Evolutionary conservation across 2,113 vertebrate species (phyloP).

Genomic region (Heteronetta atricapilla): DNA sequence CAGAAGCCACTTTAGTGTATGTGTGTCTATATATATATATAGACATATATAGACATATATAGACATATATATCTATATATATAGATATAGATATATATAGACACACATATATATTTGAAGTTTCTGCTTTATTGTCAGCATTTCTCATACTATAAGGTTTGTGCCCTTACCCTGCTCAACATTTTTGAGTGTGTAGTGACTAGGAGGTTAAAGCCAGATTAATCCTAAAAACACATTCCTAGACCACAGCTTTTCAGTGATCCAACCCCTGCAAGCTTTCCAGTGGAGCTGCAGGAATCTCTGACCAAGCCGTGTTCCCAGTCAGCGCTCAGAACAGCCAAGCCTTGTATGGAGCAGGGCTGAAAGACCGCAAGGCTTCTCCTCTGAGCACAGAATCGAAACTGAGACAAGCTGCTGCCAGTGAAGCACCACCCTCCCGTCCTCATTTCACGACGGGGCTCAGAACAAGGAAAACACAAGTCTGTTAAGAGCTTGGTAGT

Average conservation of each 20-base stretch:
- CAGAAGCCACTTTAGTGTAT: not conserved
- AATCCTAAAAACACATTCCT: not conserved
- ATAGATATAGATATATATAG: too few relatives aligned
- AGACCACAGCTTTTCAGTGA: not conserved
- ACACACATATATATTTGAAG: too few relatives aligned
- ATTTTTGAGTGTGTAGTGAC: not conserved
- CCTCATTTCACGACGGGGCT: not conserved
- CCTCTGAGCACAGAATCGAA: not conserved
- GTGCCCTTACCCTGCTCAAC: not conserved
- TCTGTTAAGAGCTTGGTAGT: not conserved
- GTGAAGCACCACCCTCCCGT: constrained; percentile 4
- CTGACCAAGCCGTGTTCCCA: not conserved
- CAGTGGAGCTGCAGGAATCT: not conserved
- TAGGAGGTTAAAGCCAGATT: not conserved
- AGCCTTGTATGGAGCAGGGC: not conserved
- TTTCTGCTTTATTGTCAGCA: not conserved
- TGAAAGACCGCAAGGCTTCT: not conserved
- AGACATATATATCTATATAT: too few relatives aligned
- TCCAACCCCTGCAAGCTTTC: not conserved
- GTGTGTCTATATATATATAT: too few relatives aligned
- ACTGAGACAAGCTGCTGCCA: not conserved
- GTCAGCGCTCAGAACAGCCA: not conserved
- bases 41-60: too few relatives aligned
- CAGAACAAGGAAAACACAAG: not conserved
- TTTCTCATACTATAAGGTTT: not conserved